phyloP scores from a whole-genome alignment of 1,140 invertebrate genomes.

The Eciton burchellii region DNA sequence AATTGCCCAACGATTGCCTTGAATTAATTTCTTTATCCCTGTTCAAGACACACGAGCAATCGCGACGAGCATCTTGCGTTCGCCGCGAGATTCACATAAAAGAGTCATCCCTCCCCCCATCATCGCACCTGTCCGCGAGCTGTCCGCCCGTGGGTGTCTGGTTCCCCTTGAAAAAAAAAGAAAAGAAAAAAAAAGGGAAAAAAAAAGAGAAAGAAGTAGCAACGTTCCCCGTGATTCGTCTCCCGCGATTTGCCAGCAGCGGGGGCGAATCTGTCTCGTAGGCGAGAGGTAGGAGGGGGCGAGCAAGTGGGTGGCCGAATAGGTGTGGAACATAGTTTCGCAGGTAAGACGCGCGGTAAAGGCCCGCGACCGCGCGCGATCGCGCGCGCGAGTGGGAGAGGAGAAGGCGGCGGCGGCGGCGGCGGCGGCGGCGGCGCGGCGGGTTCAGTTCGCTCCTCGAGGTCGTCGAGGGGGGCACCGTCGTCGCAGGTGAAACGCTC shows the following conservation, averaged over 20 bases:
- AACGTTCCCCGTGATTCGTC: neutral
- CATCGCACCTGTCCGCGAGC: constrained; percentile 45
- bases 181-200: too few relatives aligned
- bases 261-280: constrained; percentile 1
- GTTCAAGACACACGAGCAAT: constrained; percentile 31
- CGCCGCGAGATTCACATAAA: constrained; percentile 5
- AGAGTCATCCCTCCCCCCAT: constrained; percentile 12
- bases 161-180: neutral
- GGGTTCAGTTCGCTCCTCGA: constrained; percentile 50
- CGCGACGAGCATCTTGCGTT: neutral
- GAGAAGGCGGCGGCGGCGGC: constrained; percentile 23
- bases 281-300: constrained; percentile 1
- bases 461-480: constrained; percentile 66
- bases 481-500: constrained; percentile 73
- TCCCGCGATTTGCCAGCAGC: constrained; percentile 5
- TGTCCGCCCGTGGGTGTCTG: neutral
- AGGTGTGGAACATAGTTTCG: neutral
- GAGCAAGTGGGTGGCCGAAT: constrained; percentile 22
- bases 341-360: constrained; percentile 36
- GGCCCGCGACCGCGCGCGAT: constrained; percentile 10
- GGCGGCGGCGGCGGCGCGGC: constrained; percentile 21
- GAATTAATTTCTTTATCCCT: neutral
- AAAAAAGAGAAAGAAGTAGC: too few relatives aligned
- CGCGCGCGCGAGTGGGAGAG: constrained; percentile 42
- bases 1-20: too few relatives aligned